Conservation (phyloP, 1,140 invertebrate species). For the Hypsibius dujardini region DNA sequence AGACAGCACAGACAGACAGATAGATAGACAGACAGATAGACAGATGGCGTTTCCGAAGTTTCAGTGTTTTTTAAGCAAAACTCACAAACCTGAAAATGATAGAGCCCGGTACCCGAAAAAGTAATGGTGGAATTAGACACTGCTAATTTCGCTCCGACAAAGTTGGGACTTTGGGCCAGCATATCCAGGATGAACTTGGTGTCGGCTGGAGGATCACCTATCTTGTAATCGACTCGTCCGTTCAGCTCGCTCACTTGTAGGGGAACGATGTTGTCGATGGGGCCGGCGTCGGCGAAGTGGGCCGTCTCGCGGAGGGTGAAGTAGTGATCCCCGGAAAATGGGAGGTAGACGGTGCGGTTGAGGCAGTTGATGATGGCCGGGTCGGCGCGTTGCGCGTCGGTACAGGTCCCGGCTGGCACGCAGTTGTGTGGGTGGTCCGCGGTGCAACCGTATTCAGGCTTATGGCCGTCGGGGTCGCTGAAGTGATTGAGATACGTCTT, state of each 20-base stretch:
- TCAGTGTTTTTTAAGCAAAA: no score
- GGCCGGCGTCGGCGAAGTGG: background rate
- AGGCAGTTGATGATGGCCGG: background rate
- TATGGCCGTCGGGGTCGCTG: background rate
- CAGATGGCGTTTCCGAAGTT: no score
- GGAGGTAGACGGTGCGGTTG: background rate
- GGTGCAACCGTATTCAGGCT: background rate
- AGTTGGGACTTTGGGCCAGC: background rate
- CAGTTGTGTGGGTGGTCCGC: background rate
- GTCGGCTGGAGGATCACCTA: background rate
- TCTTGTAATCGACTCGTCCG: background rate
- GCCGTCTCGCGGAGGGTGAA: background rate
- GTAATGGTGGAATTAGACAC: background rate
- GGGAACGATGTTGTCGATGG: background rate
- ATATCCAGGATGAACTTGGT: background rate
- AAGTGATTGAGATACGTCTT: background rate
- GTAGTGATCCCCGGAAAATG: conserved; percentile 3
- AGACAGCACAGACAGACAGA: no score
- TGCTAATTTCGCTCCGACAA: background rate
- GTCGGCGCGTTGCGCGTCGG: no score
- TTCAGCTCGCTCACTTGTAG: background rate
- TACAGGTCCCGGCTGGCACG: no score
- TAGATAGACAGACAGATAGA: no score
- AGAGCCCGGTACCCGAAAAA: no score
- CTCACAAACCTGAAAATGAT: no score